phyloP scores from a whole-genome alignment of 2,113 vertebrate genomes.

The Nesogale talazaci region DNA sequence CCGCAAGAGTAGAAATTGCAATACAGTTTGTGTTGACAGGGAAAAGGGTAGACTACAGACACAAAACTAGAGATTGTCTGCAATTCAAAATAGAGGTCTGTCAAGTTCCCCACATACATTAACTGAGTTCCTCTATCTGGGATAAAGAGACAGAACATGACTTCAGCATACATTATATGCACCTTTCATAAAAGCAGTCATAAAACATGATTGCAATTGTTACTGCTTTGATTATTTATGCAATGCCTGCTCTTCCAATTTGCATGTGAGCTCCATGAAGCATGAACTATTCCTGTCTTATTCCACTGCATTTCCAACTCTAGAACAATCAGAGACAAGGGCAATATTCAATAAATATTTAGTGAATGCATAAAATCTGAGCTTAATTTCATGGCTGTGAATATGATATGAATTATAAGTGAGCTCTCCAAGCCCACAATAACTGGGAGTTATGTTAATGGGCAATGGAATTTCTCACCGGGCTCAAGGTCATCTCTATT shows the following conservation, averaged over 20 bases:
- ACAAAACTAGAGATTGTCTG: not conserved
- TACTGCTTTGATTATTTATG: not conserved
- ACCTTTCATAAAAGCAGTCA: not conserved
- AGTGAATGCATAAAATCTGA: not conserved
- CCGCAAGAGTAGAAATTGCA: constrained; percentile 6
- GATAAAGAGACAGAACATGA: not conserved
- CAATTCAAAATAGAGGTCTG: not conserved
- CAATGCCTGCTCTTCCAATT: not conserved
- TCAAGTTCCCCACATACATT: not conserved
- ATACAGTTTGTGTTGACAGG: not conserved
- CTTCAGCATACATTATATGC: not conserved
- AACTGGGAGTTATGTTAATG: not conserved
- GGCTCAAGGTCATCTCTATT: constrained; percentile 43
- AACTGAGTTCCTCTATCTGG: not conserved
- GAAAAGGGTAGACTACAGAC: constrained; percentile 1
- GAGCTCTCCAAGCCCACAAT: not conserved
- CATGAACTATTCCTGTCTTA: not conserved
- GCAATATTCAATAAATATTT: not conserved
- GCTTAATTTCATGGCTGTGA: not conserved
- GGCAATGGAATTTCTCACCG: not conserved
- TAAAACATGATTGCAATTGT: not conserved
- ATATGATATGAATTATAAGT: not conserved
- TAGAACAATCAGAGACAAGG: not conserved
- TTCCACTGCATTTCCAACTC: not conserved
- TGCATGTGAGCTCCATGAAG: not conserved